These are phyloP conservation scores for Junco hyemalis DNA, from an alignment of 2,113 vertebrate species.

Conservation along the genomic window DNA sequence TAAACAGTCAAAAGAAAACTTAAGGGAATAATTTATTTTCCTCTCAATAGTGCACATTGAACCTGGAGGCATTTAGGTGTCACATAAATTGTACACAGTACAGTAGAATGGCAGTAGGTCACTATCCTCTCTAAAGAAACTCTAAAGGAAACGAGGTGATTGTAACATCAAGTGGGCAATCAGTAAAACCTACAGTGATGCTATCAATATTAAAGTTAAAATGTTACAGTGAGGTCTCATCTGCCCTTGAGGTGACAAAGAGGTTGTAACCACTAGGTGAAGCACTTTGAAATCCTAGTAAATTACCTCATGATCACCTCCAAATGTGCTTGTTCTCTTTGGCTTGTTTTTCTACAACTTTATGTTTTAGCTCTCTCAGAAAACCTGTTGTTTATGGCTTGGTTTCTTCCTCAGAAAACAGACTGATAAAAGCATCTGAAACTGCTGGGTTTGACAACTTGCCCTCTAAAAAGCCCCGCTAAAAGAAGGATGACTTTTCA, in stretches of 20 bases:
- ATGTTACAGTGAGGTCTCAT: not conserved
- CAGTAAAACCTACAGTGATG: conserved; percentile 5
- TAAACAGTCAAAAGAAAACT: conserved; percentile 1
- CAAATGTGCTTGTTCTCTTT: not conserved
- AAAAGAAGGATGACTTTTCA: not conserved
- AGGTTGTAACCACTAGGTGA: not conserved
- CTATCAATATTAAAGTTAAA: not conserved
- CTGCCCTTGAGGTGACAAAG: conserved; percentile 15
- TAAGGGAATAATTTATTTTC: not conserved
- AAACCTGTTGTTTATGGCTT: not conserved
- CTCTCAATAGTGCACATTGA: not conserved
- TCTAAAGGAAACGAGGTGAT: not conserved
- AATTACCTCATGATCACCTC: not conserved
- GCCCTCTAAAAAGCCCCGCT: not conserved
- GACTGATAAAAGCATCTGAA: not conserved
- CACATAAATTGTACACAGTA: not conserved
- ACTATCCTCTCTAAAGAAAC: not conserved
- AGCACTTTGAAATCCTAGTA: not conserved
- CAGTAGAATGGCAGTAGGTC: not conserved
- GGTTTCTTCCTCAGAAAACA: not conserved
- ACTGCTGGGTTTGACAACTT: not conserved
- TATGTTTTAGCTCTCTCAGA: not conserved
- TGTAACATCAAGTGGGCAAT: not conserved
- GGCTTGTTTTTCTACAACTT: not conserved
- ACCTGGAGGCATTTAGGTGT: not conserved